Conservation (phyloP, 2,113 vertebrate genomes). For the Chrysemys picta region DNA sequence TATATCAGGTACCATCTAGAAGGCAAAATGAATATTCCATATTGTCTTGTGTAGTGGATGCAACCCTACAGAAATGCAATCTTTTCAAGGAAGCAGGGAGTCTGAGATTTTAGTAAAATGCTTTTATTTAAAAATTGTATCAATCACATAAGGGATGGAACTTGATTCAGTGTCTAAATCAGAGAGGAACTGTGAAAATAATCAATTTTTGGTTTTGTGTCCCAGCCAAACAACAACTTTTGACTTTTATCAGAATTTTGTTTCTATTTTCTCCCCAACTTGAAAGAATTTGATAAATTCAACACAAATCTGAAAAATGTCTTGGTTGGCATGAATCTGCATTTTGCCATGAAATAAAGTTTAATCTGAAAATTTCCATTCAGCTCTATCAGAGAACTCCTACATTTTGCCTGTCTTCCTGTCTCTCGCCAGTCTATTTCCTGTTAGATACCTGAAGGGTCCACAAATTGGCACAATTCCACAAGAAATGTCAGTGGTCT, state of each 20-base stretch:
- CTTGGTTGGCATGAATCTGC: neutral
- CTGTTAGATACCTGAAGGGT: neutral
- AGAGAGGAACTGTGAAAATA: neutral
- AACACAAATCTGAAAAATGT: neutral
- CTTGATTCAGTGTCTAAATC: neutral
- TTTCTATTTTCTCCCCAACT: too few species aligned
- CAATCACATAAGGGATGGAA: neutral
- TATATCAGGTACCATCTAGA: too few species aligned
- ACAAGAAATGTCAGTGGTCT: neutral
- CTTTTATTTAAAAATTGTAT: too few species aligned
- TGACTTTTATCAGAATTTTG: too few species aligned
- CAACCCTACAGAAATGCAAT: too few species aligned
- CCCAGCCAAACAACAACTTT: too few species aligned
- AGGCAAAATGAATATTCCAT: too few species aligned
- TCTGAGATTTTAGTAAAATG: too few species aligned
- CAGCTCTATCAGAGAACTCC: neutral
- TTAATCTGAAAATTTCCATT: neutral
- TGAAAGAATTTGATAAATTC: neutral
- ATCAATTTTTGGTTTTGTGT: too few species aligned
- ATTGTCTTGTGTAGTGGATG: too few species aligned
- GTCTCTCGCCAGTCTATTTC: neutral
- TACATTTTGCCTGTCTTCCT: neutral
- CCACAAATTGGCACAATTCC: neutral
- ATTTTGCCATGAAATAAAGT: neutral
- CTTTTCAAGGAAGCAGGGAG: too few species aligned